A percentile compares a stretch with the other conserved stretches of the same genome.
Evolutionary conservation across 23 tunicate species (phyloP).

Genomic region (Ascidia mentula): DNA sequence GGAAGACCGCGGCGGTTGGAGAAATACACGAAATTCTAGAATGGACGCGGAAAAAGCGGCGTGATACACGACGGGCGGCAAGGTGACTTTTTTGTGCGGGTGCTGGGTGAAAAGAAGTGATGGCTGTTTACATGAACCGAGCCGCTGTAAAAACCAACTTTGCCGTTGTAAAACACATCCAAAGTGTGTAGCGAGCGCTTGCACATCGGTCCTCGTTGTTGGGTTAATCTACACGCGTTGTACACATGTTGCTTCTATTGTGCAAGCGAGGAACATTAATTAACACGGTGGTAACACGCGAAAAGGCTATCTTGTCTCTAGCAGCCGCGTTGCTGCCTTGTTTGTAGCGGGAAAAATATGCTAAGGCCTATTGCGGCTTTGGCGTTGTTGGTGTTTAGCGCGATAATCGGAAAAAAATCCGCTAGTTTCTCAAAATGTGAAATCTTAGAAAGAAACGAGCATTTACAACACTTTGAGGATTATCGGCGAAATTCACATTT

Average conservation of each 20-base stretch:
- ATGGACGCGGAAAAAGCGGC: background rate
- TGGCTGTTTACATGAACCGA: background rate
- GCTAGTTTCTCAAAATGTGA: too few relatives aligned
- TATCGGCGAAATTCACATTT: too few relatives aligned
- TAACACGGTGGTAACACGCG: background rate
- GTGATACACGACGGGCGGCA: background rate
- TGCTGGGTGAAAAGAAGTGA: background rate
- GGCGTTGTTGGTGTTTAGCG: too few relatives aligned
- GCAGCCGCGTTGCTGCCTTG: too few relatives aligned
- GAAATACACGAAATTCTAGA: conserved; percentile 8
- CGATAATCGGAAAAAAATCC: too few relatives aligned
- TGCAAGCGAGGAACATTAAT: background rate
- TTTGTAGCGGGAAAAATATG: too few relatives aligned
- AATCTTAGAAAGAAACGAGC: too few relatives aligned
- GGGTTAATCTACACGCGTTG: conserved; percentile 4
- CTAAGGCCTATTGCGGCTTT: too few relatives aligned
- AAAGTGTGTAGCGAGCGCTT: background rate
- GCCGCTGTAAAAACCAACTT: background rate
- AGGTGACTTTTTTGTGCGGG: conserved; percentile 6
- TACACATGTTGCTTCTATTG: background rate
- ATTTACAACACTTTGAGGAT: too few relatives aligned
- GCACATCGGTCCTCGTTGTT: background rate
- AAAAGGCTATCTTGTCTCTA: too few relatives aligned
- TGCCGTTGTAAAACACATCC: background rate
- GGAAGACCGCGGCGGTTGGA: conserved; percentile 3